Percentiles rank a stretch among this genome's conserved stretches.
phyloP scores from a whole-genome alignment of 1,140 invertebrate genomes.

The Physella acuta region DNA sequence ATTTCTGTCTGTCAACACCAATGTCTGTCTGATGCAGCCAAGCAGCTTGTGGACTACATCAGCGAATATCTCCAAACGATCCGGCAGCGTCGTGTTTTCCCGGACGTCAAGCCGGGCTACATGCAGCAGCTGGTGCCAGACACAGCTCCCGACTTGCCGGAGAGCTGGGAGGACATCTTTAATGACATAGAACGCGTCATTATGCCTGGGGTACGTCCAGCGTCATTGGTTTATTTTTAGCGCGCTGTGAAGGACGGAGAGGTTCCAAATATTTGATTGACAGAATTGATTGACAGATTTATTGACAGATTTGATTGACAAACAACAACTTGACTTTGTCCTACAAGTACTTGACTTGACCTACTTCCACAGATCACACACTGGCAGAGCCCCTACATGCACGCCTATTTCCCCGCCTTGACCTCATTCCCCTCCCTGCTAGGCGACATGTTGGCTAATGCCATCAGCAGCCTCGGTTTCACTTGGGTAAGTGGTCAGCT shows the following conservation, averaged over 20 bases:
- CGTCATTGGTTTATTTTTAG: not conserved
- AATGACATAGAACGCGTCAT: conserved; percentile 86
- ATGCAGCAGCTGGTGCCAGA: conserved; percentile 78
- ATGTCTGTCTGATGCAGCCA: conserved; percentile 43
- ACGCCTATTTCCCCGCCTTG: conserved; percentile 64
- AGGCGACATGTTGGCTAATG: conserved; percentile 63
- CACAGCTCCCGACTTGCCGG: conserved; percentile 79
- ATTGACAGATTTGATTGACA: too few relatives aligned
- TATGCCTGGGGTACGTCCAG: conserved; percentile 76
- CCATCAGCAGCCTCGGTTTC: conserved; percentile 62
- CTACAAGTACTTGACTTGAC: too few relatives aligned
- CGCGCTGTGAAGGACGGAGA: not conserved
- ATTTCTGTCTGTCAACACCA: not conserved
- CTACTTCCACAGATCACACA: conserved; percentile 71
- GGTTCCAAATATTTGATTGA: not conserved
- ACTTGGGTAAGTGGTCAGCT: conserved; percentile 59
- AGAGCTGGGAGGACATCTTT: conserved; percentile 85
- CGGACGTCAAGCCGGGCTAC: conserved; percentile 62
- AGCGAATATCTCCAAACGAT: conserved; percentile 90
- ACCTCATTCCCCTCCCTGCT: conserved; percentile 62
- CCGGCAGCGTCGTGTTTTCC: conserved; percentile 65
- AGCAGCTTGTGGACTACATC: conserved; percentile 90
- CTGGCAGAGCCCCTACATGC: conserved; percentile 76
- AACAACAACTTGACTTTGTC: too few relatives aligned
- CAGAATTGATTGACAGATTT: too few relatives aligned